These are phyloP conservation scores for Phorcus lineatus DNA, from an alignment of 2,888 invertebrate genomes.

Conservation along the genomic window DNA sequence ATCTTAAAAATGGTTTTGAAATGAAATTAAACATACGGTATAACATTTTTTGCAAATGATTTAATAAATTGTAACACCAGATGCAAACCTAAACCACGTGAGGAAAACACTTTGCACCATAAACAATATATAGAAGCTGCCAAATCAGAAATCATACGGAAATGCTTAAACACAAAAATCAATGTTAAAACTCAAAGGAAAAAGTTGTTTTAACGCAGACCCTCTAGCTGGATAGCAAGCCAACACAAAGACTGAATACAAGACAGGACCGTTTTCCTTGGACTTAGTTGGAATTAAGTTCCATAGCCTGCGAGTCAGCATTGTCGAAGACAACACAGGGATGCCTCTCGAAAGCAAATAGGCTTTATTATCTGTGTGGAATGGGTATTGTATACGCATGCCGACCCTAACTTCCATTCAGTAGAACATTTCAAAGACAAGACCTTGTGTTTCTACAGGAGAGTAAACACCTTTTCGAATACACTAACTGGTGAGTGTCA, in stretches of 20 bases:
- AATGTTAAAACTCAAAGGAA: conserved; percentile 8
- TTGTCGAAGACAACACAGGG: background rate
- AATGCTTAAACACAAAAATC: background rate
- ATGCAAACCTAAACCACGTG: background rate
- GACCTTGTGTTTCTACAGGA: background rate
- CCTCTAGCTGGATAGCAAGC: background rate
- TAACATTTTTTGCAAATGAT: too few relatives aligned
- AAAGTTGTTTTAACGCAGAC: conserved; percentile 14
- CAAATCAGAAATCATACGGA: background rate
- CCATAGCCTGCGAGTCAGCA: background rate
- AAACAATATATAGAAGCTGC: background rate
- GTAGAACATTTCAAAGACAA: conserved; percentile 29
- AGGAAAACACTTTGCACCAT: background rate
- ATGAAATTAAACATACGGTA: background rate
- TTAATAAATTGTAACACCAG: background rate
- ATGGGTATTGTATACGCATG: conserved; percentile 25
- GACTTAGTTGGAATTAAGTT: conserved; percentile 15
- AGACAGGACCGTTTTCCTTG: background rate
- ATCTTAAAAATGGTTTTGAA: background rate
- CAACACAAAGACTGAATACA: background rate
- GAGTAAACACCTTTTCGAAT: background rate
- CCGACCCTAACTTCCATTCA: conserved; percentile 11
- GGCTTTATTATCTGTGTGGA: conserved; percentile 27
- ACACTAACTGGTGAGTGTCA: conserved; percentile 14
- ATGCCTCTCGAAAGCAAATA: conserved; percentile 25